These are phyloP conservation scores for Chrysocyon brachyurus DNA, from an alignment of 2,797 vertebrate species.

Conservation along the genomic window DNA sequence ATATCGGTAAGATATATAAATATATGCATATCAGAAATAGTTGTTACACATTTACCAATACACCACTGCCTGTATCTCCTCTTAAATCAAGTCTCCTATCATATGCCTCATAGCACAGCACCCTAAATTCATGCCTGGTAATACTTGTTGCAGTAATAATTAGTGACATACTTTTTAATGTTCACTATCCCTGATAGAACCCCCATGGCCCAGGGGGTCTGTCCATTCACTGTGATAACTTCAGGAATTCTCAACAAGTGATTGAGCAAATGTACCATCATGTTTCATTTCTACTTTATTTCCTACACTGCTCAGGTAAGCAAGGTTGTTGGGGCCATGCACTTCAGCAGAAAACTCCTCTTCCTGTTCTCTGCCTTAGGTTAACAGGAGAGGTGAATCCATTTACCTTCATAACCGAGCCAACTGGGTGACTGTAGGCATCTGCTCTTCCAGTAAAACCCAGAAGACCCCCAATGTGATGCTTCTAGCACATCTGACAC, in stretches of 20 bases:
- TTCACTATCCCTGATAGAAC: background rate
- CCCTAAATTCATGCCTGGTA: background rate
- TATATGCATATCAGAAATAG: background rate
- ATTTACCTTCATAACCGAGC: slow-evolving; percentile 84
- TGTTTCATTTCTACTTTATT: background rate
- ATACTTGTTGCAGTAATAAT: background rate
- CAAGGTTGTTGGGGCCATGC: background rate
- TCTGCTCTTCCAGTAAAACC: slow-evolving; percentile 77
- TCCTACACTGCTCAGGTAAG: background rate
- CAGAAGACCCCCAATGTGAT: slow-evolving; percentile 76
- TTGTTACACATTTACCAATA: background rate
- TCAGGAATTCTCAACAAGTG: background rate
- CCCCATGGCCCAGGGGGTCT: background rate
- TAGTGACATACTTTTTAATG: background rate
- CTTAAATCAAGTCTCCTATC: background rate
- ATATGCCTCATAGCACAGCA: background rate
- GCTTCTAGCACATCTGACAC: slow-evolving; percentile 78
- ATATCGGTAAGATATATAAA: background rate
- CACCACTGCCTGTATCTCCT: background rate
- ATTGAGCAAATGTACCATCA: background rate
- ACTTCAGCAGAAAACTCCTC: background rate
- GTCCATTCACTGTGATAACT: background rate
- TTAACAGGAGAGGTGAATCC: slow-evolving; percentile 84
- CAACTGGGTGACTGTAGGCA: slow-evolving; percentile 82
- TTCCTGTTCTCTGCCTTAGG: slow-evolving; percentile 72